Evolutionary conservation across 2,797 vertebrate species (phyloP), one percentile per base, ranked within the genome.

Genomic region (Gouania willdenowi): DNA sequence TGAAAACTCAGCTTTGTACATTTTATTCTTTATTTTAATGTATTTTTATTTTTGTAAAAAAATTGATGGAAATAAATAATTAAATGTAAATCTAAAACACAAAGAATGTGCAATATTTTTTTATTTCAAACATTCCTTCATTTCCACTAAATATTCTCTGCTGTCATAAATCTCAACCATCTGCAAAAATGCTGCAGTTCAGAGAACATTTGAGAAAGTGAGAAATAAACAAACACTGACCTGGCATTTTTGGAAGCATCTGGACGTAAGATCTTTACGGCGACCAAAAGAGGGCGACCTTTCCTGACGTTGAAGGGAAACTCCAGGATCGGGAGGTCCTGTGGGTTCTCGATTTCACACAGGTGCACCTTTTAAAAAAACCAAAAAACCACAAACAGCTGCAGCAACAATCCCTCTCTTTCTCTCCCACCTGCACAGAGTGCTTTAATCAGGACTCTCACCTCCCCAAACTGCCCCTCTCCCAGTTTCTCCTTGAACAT

Each of bases 181-280:
- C 6, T 20, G 19, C 2, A 19, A 20, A 6, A 5, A 20, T 19
- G 1, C 1, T 20, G 4, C 19, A 20, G 13, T 6, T 20, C 19
- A 20, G 20, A 20, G 6, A 5, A n/a, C n/a, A n/a, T n/a, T n/a
- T n/a, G n/a, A n/a, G n/a, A n/a, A n/a, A n/a, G 18, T 19, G 18
- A 19, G 18, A 19, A 19, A 19, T 3, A 19, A 5, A 20, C 19
- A 6, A 20, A 20, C 20, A 19, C 19, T 20, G 15, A 95, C 94
- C 94, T 93, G 72, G 94, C 94, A n/a, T 96, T 96, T 78, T 97
- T 96, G 9, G 93, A 94, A 33, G 93, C 94, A 2, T 97, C 94
- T 0, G 94, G 87, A 12, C 93, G 88, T 22, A 97, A 77, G 49
- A 95, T 94, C 81, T 96, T 97, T 26, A 97, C 94, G 0, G 94